Evolutionary conservation across 2,113 vertebrate genomes (phyloP).

Genomic region (Prietella phreatophila): DNA sequence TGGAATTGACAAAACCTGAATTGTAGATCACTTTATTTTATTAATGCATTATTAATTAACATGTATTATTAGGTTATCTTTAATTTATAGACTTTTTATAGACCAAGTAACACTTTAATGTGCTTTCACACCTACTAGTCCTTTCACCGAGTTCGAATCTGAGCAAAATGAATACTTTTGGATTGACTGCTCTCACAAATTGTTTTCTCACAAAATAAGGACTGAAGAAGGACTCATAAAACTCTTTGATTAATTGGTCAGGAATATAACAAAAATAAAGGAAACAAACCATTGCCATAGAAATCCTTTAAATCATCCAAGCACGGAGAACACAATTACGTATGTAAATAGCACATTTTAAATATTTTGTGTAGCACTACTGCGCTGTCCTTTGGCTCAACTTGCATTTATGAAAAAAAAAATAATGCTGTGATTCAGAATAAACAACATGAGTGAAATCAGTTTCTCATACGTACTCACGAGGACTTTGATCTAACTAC

Average conservation of each 20-base stretch:
- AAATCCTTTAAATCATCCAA: background rate
- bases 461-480: background rate
- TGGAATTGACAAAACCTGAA: background rate
- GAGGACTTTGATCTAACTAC: background rate
- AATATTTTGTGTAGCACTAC: background rate
- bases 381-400: background rate
- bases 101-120: background rate
- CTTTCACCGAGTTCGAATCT: background rate
- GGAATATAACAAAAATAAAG: no score
- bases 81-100: background rate
- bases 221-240: background rate
- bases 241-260: background rate
- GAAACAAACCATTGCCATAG: no score
- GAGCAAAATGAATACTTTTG: background rate
- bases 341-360: background rate
- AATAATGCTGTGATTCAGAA: background rate
- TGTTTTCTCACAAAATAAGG: background rate
- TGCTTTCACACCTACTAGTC: background rate
- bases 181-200: background rate
- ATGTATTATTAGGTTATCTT: background rate
- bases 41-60: no score
- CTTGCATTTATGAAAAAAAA: background rate
- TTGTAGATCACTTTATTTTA: background rate
- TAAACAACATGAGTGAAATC: background rate
- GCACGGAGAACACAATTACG: background rate